phyloP scores from a whole-genome alignment of 2,797 vertebrate species.

The Brachyalestes nurse region DNA sequence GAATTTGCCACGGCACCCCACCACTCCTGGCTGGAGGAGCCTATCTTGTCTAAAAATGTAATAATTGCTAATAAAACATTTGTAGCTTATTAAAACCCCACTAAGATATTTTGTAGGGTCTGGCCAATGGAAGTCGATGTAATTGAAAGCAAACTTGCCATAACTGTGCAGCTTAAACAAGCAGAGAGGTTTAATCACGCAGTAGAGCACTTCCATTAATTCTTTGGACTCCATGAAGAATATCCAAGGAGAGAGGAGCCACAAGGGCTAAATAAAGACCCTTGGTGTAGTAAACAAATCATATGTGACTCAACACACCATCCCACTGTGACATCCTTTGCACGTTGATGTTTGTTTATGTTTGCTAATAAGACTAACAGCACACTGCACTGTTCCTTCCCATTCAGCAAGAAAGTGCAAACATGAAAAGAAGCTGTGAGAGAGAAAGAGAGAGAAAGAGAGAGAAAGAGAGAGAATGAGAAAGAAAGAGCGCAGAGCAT shows the following conservation, averaged over 20 bases:
- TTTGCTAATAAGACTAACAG: constrained; percentile 34
- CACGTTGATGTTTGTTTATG: constrained; percentile 36
- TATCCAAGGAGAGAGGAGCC: not conserved
- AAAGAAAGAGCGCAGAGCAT: constrained; percentile 73
- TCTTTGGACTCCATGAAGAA: not conserved
- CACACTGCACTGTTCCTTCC: constrained; percentile 13
- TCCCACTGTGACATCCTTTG: constrained; percentile 25
- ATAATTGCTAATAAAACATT: constrained; percentile 28
- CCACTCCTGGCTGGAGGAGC: not conserved
- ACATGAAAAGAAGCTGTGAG: constrained; percentile 19
- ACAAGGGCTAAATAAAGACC: not conserved
- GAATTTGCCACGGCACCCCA: constrained; percentile 63
- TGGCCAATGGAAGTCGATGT: constrained; percentile 9
- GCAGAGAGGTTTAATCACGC: constrained; percentile 10
- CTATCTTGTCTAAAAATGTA: constrained; percentile 5
- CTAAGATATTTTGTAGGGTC: not conserved
- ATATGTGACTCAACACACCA: constrained; percentile 17
- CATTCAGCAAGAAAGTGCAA: constrained; percentile 28
- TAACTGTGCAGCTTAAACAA: constrained; percentile 8
- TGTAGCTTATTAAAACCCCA: not conserved
- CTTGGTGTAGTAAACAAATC: constrained; percentile 26
- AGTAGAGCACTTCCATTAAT: constrained; percentile 5
- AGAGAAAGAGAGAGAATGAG: not conserved
- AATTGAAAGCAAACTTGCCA: not conserved
- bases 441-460: constrained; percentile 26